Evolutionary conservation across 2,797 vertebrate genomes (phyloP), one percentile per base, ranked within the genome.

Genomic region (Phrynocephalus vlangalii): DNA sequence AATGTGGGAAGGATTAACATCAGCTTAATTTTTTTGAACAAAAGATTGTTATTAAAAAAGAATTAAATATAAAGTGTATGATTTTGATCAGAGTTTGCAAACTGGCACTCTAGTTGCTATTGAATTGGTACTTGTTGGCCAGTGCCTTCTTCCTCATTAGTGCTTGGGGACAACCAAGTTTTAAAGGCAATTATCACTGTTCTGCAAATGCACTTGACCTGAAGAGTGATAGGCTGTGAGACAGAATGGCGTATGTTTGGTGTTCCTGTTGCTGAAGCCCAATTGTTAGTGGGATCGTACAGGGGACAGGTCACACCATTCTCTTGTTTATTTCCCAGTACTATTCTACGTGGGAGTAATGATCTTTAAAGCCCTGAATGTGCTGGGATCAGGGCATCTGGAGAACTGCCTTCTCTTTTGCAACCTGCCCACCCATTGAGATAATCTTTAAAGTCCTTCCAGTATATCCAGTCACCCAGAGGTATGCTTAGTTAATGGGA

Each of bases 1-100:
- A 95, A 90, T 89, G 78, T 68, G 85, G 91, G 92, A 91, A 92
- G 91, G 3, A 33, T 72, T 83, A 30, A 9, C 26, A 92, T 87
- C 87, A 91, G 93, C 93, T 91, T 90, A 93, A 84, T 84, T 92
- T 83, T 85, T 85, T 82, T 60, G 38, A 44, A 44, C 38, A 44
- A 44, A 44, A 44, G 38, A 86, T 84, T 70, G 89, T 90, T 91
- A 91, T 77, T 88, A 0, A 26, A 7, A 44, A 7, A 5, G 60
- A 1, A 0, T 5, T 22, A 3, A 77, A 50, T 15, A 67, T 88
- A 73, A 24, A 48, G 78, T 0, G 0, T 56, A 44, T 71, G 76
- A 38, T 0, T 0, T 67, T 87, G 73, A 7, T 80, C 0, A 0
- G 15, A 78, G 71, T 9, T 56, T 2, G 0, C 0, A 48, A 56